phyloP scores from a whole-genome alignment of 2,797 vertebrate species.

The Astyanax mexicanus region DNA sequence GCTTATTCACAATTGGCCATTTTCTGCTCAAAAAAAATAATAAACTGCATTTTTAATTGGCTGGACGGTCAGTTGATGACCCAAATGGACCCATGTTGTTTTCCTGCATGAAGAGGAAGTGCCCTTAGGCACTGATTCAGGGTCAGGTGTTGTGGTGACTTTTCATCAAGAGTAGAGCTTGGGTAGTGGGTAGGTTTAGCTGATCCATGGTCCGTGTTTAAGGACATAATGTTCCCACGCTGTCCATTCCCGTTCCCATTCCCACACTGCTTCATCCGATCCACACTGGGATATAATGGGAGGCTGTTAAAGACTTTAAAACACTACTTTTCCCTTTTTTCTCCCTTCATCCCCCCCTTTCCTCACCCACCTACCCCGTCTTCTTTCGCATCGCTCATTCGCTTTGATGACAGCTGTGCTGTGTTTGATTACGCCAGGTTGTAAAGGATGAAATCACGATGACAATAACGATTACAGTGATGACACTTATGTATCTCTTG shows the following conservation, averaged over 20 bases:
- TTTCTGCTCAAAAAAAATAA: conserved; percentile 18
- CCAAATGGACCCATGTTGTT: too few species aligned
- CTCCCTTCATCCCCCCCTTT: conserved; percentile 21
- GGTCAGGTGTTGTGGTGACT: conserved; percentile 49
- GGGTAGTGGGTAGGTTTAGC: conserved; percentile 50
- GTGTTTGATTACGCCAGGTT: conserved; percentile 74
- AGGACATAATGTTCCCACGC: conserved; percentile 36
- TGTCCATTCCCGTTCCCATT: too few species aligned
- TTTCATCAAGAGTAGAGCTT: conserved; percentile 41
- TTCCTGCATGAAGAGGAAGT: conserved; percentile 22
- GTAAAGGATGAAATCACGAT: conserved; percentile 63
- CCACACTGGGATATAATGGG: conserved; percentile 72
- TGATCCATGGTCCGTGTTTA: conserved; percentile 62
- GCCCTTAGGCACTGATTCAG: conserved; percentile 63
- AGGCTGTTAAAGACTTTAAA: conserved; percentile 45
- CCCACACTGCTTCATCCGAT: conserved; percentile 65
- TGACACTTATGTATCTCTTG: conserved; percentile 69
- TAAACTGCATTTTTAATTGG: background rate
- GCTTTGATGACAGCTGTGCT: conserved; percentile 82
- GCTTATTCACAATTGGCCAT: conserved; percentile 28
- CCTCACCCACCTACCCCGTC: background rate
- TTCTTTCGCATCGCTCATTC: conserved; percentile 23
- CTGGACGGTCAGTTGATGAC: background rate
- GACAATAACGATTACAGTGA: conserved; percentile 59
- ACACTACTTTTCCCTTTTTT: conserved; percentile 46